Conservation (phyloP, 2,888 invertebrate species). For the Pachymerium ferrugineum region DNA sequence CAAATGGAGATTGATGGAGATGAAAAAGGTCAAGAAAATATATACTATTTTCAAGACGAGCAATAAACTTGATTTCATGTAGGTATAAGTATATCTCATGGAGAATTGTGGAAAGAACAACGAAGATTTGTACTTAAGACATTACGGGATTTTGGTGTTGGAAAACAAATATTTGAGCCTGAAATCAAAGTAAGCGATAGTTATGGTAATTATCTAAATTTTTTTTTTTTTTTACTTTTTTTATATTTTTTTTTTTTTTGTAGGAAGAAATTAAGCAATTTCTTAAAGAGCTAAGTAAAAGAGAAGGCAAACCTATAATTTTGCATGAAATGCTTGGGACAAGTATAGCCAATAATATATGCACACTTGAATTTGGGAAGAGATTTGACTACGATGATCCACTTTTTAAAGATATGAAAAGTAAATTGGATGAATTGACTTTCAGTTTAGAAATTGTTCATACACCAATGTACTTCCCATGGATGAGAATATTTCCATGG, state of each 20-base stretch:
- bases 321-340: neutral
- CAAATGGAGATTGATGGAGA: slow-evolving; percentile 23
- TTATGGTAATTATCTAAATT: neutral
- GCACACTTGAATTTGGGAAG: slow-evolving; percentile 3
- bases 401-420: neutral
- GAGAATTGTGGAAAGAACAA: slow-evolving; percentile 67
- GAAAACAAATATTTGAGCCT: slow-evolving; percentile 65
- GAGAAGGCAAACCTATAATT: neutral
- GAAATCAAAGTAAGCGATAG: slow-evolving; percentile 1
- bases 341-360: slow-evolving; percentile 21
- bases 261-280: slow-evolving; percentile 16
- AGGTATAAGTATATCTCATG: slow-evolving; percentile 67
- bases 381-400: slow-evolving; percentile 18
- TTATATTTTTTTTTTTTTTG: neutral
- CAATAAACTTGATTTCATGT: neutral
- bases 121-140: slow-evolving; percentile 69
- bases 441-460: neutral
- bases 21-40: slow-evolving; percentile 11
- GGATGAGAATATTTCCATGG: neutral
- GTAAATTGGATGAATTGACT: neutral
- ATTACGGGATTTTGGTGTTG: slow-evolving; percentile 74
- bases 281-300: neutral
- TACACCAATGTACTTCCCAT: neutral
- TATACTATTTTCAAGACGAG: no score
- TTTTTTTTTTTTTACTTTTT: neutral